Base-by-base conservation (phyloP, 30 jellyfish, hydroid and myxozoan species). In the Turritopsis rubra region DNA sequence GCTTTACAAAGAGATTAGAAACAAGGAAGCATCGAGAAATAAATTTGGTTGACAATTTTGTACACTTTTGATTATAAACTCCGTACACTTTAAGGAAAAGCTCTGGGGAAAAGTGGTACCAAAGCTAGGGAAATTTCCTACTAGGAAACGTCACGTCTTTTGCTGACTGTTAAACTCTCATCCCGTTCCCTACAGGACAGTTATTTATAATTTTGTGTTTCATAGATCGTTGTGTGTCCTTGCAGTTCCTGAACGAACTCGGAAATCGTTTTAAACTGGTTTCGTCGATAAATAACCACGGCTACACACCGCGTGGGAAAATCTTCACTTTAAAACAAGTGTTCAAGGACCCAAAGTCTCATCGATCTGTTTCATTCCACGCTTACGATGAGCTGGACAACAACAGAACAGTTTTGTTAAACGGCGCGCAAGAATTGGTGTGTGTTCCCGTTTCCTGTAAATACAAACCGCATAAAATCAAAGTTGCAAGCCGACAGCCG, bases 241-340 rank as follows among this genome's bases (percentile, higher is more conserved):
- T 93, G 88, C 71, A 85, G 27, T 85, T 93, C 84, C 87, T 27
- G 52, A 93, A 93, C 68, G 81, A 82, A 26, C 89, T 93, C 41
- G 97, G 96, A 16, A 89, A 86, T 79, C 96, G 99, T 18, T 93
- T 88, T 84, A 86, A 91, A 16, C 80, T 93, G 8, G 96, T 88
- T 18, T 88, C 97, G 24, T 84, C 96, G 28, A 72, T 93, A n/a
- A 93, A 93, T 86, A 95, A 95, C 19, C 96, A 88, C 65, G 99
- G 99, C 18, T 93, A 93, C 81, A 92, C 95, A 21, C 99, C 99
- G 19, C 95, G 94, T 30, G 96, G 99, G 21, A 79, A 52, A 28
- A 71, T 71, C 0, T 93, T 93, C 90, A 88, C 99, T 22, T 88
- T 93, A 70, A 93, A 93, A 74, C 88, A 95, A 22, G 90, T 93